Conservation (phyloP, 2,113 vertebrate species). For the Elanoides forficatus region DNA sequence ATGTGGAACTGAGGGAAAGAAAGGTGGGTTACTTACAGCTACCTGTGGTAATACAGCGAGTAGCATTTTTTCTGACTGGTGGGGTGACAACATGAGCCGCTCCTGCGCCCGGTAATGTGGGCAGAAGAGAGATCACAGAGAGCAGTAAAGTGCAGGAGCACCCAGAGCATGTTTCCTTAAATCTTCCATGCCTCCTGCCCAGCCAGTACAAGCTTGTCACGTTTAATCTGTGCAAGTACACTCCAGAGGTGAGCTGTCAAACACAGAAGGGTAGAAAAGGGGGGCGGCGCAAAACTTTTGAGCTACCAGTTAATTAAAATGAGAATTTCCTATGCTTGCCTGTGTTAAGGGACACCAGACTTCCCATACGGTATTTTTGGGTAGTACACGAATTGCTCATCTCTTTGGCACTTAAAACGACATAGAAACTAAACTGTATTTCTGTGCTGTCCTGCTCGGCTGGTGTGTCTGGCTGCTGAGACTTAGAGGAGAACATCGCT, state of each 20-base stretch:
- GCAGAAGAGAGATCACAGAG: background rate
- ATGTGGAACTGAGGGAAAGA: background rate
- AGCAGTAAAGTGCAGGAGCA: background rate
- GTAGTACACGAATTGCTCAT: background rate
- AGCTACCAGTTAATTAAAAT: background rate
- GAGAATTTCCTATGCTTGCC: background rate
- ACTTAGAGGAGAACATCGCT: background rate
- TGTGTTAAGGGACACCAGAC: background rate
- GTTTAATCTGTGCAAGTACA: background rate
- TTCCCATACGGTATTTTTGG: background rate
- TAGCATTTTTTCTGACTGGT: background rate
- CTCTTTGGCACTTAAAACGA: background rate
- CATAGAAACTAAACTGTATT: fast-evolving
- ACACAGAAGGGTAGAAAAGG: background rate
- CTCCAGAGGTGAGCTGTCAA: background rate
- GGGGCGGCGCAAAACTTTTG: background rate
- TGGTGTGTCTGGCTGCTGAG: background rate
- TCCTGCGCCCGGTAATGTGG: background rate
- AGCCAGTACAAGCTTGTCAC: background rate
- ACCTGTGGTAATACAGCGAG: fast-evolving
- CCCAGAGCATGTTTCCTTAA: background rate
- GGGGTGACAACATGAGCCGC: background rate
- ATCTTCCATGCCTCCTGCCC: background rate
- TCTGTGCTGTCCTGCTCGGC: background rate
- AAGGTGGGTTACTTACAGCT: background rate